A percentile compares a stretch with the other conserved stretches of the same genome.
These are phyloP conservation scores for Conistra vaccinii DNA, from an alignment of 2,888 invertebrate genomes.

Conservation along the genomic window DNA sequence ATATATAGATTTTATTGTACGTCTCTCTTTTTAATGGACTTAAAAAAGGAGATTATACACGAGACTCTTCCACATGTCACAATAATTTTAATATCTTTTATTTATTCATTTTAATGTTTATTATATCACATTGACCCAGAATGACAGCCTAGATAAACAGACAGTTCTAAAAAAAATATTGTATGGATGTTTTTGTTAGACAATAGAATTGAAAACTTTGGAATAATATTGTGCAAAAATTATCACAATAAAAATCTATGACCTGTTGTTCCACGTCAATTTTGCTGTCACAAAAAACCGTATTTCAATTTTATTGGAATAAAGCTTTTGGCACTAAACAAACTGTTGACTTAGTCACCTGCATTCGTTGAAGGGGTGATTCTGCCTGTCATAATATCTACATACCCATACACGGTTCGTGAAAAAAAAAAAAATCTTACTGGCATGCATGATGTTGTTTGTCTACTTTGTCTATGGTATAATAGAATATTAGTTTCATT, in stretches of 20 bases:
- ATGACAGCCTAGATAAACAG: not conserved
- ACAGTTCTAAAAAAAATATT: not conserved
- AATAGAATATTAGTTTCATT: too few relatives aligned
- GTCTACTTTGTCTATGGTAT: too few relatives aligned
- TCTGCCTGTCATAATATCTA: not conserved
- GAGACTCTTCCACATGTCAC: too few relatives aligned
- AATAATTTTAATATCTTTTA: too few relatives aligned
- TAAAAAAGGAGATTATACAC: too few relatives aligned
- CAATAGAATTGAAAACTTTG: not conserved
- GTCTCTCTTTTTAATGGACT: too few relatives aligned
- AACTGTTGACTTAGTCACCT: not conserved
- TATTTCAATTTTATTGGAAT: slow-evolving; percentile 2
- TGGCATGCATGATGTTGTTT: too few relatives aligned
- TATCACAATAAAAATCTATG: not conserved
- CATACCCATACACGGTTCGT: not conserved
- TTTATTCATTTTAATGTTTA: too few relatives aligned
- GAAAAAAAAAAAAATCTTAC: too few relatives aligned
- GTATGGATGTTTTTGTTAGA: not conserved
- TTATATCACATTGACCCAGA: not conserved
- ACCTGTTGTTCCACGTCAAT: not conserved
- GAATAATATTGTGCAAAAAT: not conserved
- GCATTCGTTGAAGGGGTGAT: not conserved
- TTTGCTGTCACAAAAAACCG: not conserved
- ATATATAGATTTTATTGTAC: too few relatives aligned
- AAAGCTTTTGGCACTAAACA: not conserved